Base-by-base conservation (phyloP, 2,797 vertebrate species). In the Galagoides demidoff region DNA sequence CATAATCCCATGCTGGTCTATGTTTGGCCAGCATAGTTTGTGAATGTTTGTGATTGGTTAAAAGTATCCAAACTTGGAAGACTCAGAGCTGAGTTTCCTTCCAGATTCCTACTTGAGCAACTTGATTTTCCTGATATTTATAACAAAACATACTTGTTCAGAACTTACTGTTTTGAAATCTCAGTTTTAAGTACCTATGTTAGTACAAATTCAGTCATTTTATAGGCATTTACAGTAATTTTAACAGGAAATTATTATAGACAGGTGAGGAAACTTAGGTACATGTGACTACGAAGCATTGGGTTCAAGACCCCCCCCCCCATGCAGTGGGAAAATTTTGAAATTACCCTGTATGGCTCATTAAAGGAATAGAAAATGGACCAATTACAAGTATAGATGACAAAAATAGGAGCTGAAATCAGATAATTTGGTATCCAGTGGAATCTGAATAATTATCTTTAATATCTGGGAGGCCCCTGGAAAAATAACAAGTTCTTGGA, bases 401-500 rank as follows among this genome's bases (percentile, higher is more conserved):
- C 7, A 82, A 81, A 93, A 92, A 77, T 23, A 59, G 11, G 8
- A n/a, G 25, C 31, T 88, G 13, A 88, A 90, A 93, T 92, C 17
- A 94, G n/a, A 77, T 29, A 89, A 55, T 63, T 85, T 90, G 87
- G 19, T 74, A 89, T 74, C 61, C 52, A 71, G 3, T 81, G 52
- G 2, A 93, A 93, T 89, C 25, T 89, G 17, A 89, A 39, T 68
- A 23, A 37, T 96, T 87, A 77, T 91, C 14, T 57, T 81, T 78
- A 87, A 43, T 81, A 19, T 64, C 22, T 59, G 29, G 7, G 39
- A 70, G 4, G 2, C 4, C 31, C 25, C 82, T n/a, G 22, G 39
- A 57, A 95, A 96, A 91, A 68, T 61, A 63, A 3, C 68, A 12
- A 85, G 57, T 85, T 81, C 49, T 71, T 81, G 93, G 25, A 95